Evolutionary conservation across 1,140 invertebrate genomes (phyloP).

Genomic region (Oedothorax gibbosus): DNA sequence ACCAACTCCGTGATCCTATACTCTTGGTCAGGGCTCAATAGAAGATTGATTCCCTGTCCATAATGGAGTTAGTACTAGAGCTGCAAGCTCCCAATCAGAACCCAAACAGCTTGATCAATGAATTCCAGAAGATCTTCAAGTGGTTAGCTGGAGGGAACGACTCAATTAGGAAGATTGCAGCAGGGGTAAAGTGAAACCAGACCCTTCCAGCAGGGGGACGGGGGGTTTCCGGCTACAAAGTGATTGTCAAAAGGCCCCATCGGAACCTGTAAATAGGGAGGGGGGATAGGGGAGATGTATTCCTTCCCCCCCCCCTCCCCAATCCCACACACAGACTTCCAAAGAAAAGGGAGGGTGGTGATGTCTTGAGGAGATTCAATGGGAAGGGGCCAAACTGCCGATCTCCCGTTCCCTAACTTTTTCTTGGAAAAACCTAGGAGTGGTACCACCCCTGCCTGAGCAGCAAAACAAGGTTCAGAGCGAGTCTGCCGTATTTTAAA

Average conservation of each 20-base stretch:
- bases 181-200: constrained; percentile 19
- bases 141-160: constrained; percentile 24
- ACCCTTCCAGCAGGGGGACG: neutral
- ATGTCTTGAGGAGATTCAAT: constrained; percentile 1
- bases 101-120: neutral
- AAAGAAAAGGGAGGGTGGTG: constrained; percentile 6
- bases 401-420: neutral
- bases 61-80: neutral
- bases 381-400: neutral
- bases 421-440: too few relatives aligned
- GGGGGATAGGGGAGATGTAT: neutral
- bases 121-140: constrained; percentile 3
- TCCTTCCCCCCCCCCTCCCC: too few relatives aligned
- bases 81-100: neutral
- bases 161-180: constrained; percentile 32
- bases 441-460: too few relatives aligned
- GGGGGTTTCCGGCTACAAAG: constrained; percentile 48
- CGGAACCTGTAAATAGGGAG: neutral
- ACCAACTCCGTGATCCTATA: neutral
- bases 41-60: neutral
- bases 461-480: too few relatives aligned
- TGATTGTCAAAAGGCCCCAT: constrained; percentile 44
- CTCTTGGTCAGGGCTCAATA: neutral
- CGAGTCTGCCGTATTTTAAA: too few relatives aligned
- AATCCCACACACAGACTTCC: neutral